Evolutionary conservation across 2,113 vertebrate species (phyloP), one percentile per base, ranked within the genome.

Genomic region (Phylloscopus whistleri): DNA sequence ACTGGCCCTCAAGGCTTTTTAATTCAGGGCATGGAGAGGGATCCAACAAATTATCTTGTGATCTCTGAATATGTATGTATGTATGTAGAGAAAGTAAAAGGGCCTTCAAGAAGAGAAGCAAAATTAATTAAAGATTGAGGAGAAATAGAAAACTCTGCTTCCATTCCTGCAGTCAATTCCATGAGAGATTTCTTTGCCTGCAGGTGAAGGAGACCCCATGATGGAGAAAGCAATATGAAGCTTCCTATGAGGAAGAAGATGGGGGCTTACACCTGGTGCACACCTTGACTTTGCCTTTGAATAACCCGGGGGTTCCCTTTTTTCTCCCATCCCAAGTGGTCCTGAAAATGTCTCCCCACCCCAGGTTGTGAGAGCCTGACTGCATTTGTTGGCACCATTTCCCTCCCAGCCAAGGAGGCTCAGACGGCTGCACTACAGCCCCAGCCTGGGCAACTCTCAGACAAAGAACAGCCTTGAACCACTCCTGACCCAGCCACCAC

Each of bases 361-460:
- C 66, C 14, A 64, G 41, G 20, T 1, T 0, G 0, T 37, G 37
- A 81, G 41, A 77, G 16, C 15, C 37, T 26, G 23, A 13, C 13
- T 3, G 0, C 0, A 0, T 43, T 64, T 69, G 22, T 41, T 0
- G 0, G 55, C 46, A 64, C n/a, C 8, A 7, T 16, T 58, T 62
- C 37, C 37, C 68, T 43, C 2, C 1, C 13, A 58, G 33, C 39
- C 79, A 37, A 31, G 17, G 22, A 59, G 28, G 19, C 30, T 12
- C 1, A 3, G 37, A 31, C 0, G 0, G 43, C 59, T 53, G 18
- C 46, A 35, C 26, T 3, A 8, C 3, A 2, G 59, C 41, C 46
- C 27, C 33, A 58, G 2, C 30, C 63, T 27, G 56, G 31, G 33
- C 41, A 85, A 11, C 48, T 24, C 39, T 33, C 33, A n/a, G n/a